These are phyloP conservation scores for Zaprionus nigranus DNA, from an alignment of 1,140 invertebrate genomes.

Conservation along the genomic window DNA sequence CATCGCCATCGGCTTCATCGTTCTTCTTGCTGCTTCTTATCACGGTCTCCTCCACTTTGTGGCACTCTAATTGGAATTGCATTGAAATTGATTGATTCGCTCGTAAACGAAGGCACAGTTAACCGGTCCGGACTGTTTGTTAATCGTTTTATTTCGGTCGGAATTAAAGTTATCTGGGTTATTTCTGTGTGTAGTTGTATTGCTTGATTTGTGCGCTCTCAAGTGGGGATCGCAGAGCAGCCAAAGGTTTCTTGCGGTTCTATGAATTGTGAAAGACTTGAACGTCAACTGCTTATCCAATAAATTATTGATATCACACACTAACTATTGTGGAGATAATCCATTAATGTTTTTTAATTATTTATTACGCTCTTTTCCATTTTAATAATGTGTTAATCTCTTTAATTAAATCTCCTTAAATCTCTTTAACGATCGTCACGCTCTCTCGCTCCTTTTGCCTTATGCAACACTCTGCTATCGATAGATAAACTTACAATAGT, in stretches of 20 bases:
- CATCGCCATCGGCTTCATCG: constrained; percentile 8
- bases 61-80: constrained; percentile 76
- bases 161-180: constrained; percentile 28
- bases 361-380: no score
- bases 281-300: neutral
- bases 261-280: neutral
- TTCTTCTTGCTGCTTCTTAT: constrained; percentile 45
- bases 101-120: constrained; percentile 61
- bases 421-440: no score
- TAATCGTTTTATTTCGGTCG: constrained; percentile 71
- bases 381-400: no score
- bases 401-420: no score
- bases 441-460: no score
- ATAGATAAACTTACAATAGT: no score
- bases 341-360: no score
- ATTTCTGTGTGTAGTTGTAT: constrained; percentile 23
- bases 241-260: neutral
- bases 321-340: no score
- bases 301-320: neutral
- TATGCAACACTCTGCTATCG: no score
- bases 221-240: constrained; percentile 18
- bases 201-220: constrained; percentile 52
- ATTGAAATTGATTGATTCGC: constrained; percentile 81
- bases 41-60: constrained; percentile 36
- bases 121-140: constrained; percentile 34